Conservation (phyloP, 2,888 invertebrate species). For the Cepaea hortensis region DNA sequence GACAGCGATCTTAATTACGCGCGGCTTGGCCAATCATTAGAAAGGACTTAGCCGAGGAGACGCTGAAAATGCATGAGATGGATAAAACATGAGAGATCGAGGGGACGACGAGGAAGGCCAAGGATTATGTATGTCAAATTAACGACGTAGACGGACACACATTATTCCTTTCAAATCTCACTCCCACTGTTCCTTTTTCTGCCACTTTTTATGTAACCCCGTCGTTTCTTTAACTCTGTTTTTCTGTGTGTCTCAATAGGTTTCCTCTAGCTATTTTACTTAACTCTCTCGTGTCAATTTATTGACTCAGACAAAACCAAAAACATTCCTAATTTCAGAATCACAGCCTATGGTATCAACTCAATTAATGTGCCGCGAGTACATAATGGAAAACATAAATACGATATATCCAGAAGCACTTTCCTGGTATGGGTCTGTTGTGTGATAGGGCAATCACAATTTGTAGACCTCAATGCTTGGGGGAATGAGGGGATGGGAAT, state of each 20-base stretch:
- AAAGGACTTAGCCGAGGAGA: constrained; percentile 32
- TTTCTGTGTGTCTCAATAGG: neutral
- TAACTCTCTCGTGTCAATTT: neutral
- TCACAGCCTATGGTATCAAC: too few relatives aligned
- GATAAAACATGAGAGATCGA: neutral
- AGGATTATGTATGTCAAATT: constrained; percentile 39
- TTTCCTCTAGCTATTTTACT: neutral
- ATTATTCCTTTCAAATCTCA: constrained; percentile 20
- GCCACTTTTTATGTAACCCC: neutral
- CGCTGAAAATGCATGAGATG: constrained; percentile 45
- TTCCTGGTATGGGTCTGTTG: too few relatives aligned
- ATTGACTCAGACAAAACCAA: too few relatives aligned
- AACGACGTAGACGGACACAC: constrained; percentile 31
- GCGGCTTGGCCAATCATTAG: constrained; percentile 39
- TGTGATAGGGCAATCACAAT: too few relatives aligned
- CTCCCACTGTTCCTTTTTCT: neutral
- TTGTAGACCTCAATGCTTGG: too few relatives aligned
- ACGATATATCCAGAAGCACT: too few relatives aligned
- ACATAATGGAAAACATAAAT: too few relatives aligned
- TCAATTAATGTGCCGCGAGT: too few relatives aligned
- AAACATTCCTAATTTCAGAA: too few relatives aligned
- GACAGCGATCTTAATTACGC: constrained; percentile 45
- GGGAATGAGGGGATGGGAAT: too few relatives aligned
- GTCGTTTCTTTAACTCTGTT: neutral
- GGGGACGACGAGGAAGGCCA: neutral